Evolutionary conservation across 2,888 invertebrate species (phyloP).

Genomic region (Plebejus anna): DNA sequence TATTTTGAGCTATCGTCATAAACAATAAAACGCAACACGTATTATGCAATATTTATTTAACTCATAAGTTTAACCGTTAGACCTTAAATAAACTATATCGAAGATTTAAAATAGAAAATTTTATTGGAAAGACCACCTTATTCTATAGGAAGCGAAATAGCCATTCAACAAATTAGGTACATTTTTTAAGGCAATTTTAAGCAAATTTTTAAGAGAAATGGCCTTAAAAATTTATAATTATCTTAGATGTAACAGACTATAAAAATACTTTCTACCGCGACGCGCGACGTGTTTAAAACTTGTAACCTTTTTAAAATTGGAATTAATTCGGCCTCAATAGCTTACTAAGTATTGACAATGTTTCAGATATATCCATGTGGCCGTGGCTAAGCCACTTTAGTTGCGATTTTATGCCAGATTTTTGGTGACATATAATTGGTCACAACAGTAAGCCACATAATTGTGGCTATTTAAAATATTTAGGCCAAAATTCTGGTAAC

Average conservation of each 20-base stretch:
- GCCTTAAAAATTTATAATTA: conserved; percentile 2
- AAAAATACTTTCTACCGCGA: conserved; percentile 13
- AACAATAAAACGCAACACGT: conserved; percentile 38
- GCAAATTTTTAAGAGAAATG: neutral
- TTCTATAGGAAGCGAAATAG: conserved; percentile 32
- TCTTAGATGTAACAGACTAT: conserved; percentile 3
- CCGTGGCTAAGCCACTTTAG: neutral
- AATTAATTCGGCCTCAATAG: neutral
- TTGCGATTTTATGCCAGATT: neutral
- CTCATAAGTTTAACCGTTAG: conserved; percentile 43
- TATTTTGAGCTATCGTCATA: neutral
- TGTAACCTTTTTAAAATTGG: neutral
- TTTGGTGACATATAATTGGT: neutral
- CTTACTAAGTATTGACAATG: neutral
- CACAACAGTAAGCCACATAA: neutral
- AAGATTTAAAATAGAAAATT: conserved; percentile 67
- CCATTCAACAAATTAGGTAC: neutral
- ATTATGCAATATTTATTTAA: conserved; percentile 45
- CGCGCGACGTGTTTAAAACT: neutral
- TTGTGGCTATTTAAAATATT: neutral
- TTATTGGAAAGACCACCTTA: conserved; percentile 77
- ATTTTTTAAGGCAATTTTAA: neutral
- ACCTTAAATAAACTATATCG: conserved; percentile 72
- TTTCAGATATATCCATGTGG: neutral
- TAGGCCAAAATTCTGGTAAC: neutral